Evolutionary conservation across 1,140 invertebrate genomes (phyloP), one percentile per base, ranked within the genome.

Genomic region (Drosophila repletoides): DNA sequence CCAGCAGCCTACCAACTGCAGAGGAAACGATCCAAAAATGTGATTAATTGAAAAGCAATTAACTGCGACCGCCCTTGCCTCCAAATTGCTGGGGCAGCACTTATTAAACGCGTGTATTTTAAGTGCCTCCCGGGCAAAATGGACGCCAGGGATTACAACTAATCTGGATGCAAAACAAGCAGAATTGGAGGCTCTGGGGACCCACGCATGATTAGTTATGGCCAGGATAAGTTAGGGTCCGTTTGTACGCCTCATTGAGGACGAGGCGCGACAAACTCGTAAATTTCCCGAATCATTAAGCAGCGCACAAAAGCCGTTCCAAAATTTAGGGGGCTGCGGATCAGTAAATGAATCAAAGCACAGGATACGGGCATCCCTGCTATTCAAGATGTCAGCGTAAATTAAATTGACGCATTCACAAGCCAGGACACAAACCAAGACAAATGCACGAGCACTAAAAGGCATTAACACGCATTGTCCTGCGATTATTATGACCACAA

Each of bases 231-330:
- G 34, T 49, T 19, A 2, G 5, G 22, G 40, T 17, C 22, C 31
- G 29, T 3, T 22, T 12, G 38, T 51, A 75, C 61, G 79, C 66
- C 75, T 72, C 80, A 84, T 86, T 84, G 80, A 41, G 52, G 36
- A 33, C 34, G 36, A 29, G 34, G 59, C 36, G 52, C 60, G 52
- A 61, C 53, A 66, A 59, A 34, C 67, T 79, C 67, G 75, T 63
- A 79, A 69, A 86, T 80, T 86, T 72, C 86, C 24, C 80, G 80
- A 69, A 61, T 86, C 80, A 86, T 86, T 86, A 86, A 52, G 80
- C 75, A 79, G 36, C 21, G 46, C 49, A 74, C 59, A 83, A 74
- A 63, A 53, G 24, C 22, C 21, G 26, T 3, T 24, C 17, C 53
- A 12, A 4, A 15, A 2, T 19, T 2, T 21, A 10, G 12, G 14